Percentiles rank a stretch among this genome's conserved stretches.
Evolutionary conservation across 2,797 vertebrate genomes (phyloP).

Genomic region (Intellagama lesueurii): DNA sequence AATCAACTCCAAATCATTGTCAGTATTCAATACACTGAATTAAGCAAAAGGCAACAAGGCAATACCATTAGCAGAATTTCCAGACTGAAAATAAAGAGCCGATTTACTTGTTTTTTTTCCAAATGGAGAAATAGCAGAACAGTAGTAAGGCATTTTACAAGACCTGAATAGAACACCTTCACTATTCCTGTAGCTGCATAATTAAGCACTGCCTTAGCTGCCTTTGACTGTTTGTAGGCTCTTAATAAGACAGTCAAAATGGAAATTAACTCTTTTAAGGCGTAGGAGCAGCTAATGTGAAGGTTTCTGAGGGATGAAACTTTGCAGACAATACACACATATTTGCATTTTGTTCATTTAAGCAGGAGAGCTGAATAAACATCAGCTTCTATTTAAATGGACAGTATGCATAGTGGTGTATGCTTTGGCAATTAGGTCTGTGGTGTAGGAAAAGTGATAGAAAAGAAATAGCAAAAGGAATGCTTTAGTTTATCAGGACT

Average conservation of each 20-base stretch:
- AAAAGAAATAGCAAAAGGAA: conserved; percentile 14
- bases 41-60: conserved; percentile 11
- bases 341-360: conserved; percentile 40
- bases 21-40: neutral
- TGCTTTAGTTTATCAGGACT: conserved; percentile 44
- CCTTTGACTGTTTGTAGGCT: conserved; percentile 69
- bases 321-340: conserved; percentile 22
- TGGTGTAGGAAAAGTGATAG: conserved; percentile 42
- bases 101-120: conserved; percentile 55
- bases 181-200: conserved; percentile 72
- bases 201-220: conserved; percentile 71
- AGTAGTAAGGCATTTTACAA: conserved; percentile 64
- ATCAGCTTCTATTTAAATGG: conserved; percentile 43
- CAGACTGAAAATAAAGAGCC: conserved; percentile 51
- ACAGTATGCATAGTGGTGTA: conserved; percentile 13
- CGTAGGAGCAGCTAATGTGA: conserved; percentile 24
- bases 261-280: conserved; percentile 70
- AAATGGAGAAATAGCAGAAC: conserved; percentile 60
- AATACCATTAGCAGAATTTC: conserved; percentile 41
- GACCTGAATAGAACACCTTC: conserved; percentile 67
- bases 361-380: conserved; percentile 49
- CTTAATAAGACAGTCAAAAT: conserved; percentile 68
- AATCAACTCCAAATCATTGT: conserved; percentile 8
- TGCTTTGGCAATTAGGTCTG: conserved; percentile 41
- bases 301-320: conserved; percentile 44